These are phyloP conservation scores for Marcusenius ussheri DNA, from an alignment of 2,113 vertebrate genomes.

Conservation along the genomic window DNA sequence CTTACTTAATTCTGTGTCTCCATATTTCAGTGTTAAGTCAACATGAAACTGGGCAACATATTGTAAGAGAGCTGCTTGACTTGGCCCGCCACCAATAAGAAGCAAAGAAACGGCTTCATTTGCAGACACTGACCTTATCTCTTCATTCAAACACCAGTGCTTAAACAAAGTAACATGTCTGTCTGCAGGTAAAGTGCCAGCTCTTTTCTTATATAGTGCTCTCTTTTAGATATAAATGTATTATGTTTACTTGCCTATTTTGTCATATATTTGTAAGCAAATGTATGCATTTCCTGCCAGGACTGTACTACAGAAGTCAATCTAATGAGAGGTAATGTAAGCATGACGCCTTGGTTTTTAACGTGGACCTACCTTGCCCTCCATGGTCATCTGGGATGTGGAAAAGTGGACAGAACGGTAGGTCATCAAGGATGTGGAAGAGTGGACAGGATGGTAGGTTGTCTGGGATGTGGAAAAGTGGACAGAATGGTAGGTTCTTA, in stretches of 20 bases:
- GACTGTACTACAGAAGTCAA: not conserved
- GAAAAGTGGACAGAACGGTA: not conserved
- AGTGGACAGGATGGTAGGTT: no score
- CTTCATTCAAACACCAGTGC: not conserved
- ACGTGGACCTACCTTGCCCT: not conserved
- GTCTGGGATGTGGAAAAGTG: not conserved
- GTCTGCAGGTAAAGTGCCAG: not conserved
- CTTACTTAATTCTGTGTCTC: conserved; percentile 17
- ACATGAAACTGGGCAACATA: not conserved
- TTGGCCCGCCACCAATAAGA: conserved; percentile 3
- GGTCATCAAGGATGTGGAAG: not conserved
- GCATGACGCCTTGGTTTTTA: not conserved
- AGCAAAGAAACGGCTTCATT: conserved; percentile 5
- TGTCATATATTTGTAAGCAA: not conserved
- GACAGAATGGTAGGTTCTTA: not conserved
- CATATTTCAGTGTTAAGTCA: conserved; percentile 19
- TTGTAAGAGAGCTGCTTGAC: conserved; percentile 17
- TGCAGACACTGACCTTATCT: conserved; percentile 8
- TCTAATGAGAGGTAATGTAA: not conserved
- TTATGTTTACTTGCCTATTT: not conserved
- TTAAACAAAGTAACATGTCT: conserved; percentile 11
- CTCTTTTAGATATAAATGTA: not conserved
- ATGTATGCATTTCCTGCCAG: not conserved
- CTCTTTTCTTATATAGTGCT: not conserved
- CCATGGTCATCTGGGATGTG: not conserved